Evolutionary conservation across 2,113 vertebrate species (phyloP).

Genomic region (Syrmaticus mikado): DNA sequence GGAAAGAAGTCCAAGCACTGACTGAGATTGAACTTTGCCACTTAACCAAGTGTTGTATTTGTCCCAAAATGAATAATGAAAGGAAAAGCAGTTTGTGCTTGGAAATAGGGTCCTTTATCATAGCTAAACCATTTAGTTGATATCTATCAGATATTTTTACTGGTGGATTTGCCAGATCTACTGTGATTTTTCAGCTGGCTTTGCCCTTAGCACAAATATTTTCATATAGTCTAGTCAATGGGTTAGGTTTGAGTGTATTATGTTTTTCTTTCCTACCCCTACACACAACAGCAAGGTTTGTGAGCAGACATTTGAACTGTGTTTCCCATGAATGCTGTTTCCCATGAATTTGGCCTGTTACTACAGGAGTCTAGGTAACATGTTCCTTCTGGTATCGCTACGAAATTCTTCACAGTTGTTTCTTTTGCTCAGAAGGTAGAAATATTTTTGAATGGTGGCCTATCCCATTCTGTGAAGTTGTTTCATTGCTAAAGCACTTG

Average conservation of each 20-base stretch:
- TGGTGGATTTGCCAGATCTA: not conserved
- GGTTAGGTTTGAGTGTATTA: not conserved
- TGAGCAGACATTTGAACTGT: not conserved
- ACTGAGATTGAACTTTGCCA: not conserved
- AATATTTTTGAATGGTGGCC: not conserved
- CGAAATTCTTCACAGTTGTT: not conserved
- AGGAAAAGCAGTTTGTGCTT: not conserved
- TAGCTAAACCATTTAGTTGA: not conserved
- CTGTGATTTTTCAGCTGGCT: constrained; percentile 3
- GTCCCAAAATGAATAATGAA: not conserved
- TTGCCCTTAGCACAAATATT: not conserved
- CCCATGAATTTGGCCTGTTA: not conserved
- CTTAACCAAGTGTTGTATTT: not conserved
- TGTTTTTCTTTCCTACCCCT: not conserved
- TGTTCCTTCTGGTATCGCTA: not conserved
- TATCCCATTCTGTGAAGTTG: not conserved
- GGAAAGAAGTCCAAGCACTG: not conserved
- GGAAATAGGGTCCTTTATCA: not conserved
- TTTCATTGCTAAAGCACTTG: not conserved
- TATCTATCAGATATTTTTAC: not conserved
- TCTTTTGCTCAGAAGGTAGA: not conserved
- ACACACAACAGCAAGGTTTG: not conserved
- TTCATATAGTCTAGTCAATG: not conserved
- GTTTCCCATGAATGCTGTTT: not conserved
- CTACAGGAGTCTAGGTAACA: not conserved